phyloP scores from a whole-genome alignment of 2,888 invertebrate genomes.

The Phymatocera aterrima region DNA sequence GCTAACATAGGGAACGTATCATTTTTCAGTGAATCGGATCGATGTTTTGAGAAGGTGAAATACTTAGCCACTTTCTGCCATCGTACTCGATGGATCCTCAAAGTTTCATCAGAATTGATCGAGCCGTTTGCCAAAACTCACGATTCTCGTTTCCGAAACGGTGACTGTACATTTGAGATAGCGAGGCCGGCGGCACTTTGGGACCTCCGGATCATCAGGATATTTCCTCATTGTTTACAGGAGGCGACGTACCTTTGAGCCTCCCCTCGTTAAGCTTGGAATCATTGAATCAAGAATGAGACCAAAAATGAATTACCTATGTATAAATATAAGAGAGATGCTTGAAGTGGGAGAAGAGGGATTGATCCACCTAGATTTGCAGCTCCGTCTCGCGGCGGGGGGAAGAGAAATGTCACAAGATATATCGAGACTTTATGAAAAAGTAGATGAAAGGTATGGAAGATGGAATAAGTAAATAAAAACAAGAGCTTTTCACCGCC shows the following conservation, averaged over 20 bases:
- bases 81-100: too few relatives aligned
- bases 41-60: too few relatives aligned
- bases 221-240: neutral
- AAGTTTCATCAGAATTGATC: too few relatives aligned
- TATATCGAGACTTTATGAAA: neutral
- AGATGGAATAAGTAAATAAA: neutral
- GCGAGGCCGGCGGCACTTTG: too few relatives aligned
- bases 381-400: neutral
- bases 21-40: too few relatives aligned
- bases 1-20: too few relatives aligned
- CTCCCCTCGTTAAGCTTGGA: neutral
- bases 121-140: too few relatives aligned
- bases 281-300: neutral
- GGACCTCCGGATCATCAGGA: too few relatives aligned
- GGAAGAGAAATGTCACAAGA: slow-evolving; percentile 10
- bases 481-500: slow-evolving; percentile 24
- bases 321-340: neutral
- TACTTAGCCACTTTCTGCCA: too few relatives aligned
- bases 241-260: neutral
- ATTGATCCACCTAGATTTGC: neutral
- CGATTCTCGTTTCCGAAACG: too few relatives aligned
- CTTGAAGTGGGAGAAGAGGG: neutral
- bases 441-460: neutral
- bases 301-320: slow-evolving; percentile 12
- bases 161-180: too few relatives aligned